These are phyloP conservation scores for Emmelina monodactyla DNA, from an alignment of 2,888 invertebrate genomes.

Conservation along the genomic window DNA sequence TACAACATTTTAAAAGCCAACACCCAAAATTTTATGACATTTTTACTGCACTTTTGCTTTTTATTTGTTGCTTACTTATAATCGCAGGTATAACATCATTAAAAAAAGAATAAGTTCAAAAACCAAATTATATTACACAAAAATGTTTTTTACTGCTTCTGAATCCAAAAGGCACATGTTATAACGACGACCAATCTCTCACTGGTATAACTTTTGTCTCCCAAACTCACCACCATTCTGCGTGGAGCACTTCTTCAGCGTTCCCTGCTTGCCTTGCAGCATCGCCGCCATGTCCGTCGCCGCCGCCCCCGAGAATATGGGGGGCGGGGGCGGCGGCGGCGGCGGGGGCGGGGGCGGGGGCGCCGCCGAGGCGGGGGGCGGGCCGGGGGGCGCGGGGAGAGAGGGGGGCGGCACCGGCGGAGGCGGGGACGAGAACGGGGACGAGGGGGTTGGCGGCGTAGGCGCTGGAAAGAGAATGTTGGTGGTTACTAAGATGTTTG, in stretches of 20 bases:
- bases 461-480: conserved; percentile 7
- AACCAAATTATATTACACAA: no score
- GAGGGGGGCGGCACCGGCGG: conserved; percentile 7
- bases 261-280: conserved; percentile 63
- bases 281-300: conserved; percentile 67
- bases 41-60: no score
- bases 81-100: no score
- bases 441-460: conserved; percentile 2
- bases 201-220: no score
- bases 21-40: no score
- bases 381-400: conserved; percentile 13
- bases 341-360: conserved; percentile 19
- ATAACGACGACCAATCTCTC: no score
- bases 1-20: no score
- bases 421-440: conserved; percentile 6
- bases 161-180: no score
- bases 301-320: conserved; percentile 49
- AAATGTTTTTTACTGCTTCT: no score
- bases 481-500: no score
- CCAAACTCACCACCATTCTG: conserved; percentile 56
- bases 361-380: conserved; percentile 16
- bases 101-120: no score
- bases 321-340: conserved; percentile 21
- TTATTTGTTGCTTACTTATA: no score
- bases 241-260: conserved; percentile 57